Evolutionary conservation across 2,113 vertebrate species (phyloP), one percentile per base, ranked within the genome.

Genomic region (Recurvirostra avosetta): DNA sequence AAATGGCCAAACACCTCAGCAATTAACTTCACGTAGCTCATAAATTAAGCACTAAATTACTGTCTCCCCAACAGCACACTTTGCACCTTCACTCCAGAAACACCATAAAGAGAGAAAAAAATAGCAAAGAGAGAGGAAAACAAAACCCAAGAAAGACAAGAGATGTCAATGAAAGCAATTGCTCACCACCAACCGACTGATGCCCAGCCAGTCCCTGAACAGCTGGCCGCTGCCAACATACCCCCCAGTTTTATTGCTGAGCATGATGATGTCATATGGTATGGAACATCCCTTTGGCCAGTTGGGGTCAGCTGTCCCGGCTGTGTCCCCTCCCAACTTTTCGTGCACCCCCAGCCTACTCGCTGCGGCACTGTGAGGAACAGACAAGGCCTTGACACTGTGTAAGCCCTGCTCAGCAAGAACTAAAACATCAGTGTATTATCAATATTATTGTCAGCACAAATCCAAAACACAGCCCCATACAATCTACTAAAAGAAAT

Each of bases 191-290:
- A 73, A 59, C 5, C 0, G 2, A 27, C 7, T 1, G 0, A 61
- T 9, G 29, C 21, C 6, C 38, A 63, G 25, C 2, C 23, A 36
- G 49, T 40, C 11, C 9, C 27, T 1, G 0, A 74, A 29, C 6
- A 40, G 34, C 0, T 1, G 3, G 41, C 7, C 10, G 5, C 32
- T 0, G 1, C 8, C 29, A 62, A 40, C 6, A 10, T 59, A 7
- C 10, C 18, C 14, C 4, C 4, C 7, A 36, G 9, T 78, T 84
- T 61, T 72, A 66, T 1, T 27, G 32, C 40, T 73, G 27, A 67
- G 14, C 14, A n/a, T 9, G 22, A 71, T 13, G 27, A 50, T 1
- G 2, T 43, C 55, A 63, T 2, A 29, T 8, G 7, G 6, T 18
- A 32, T 8, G 11, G 27, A 45, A 32, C 1, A 79, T 15, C 55